A percentile compares a stretch with the other conserved stretches of the same genome.
Conservation (phyloP, 2,113 vertebrate species). For the Prietella phreatophila region DNA sequence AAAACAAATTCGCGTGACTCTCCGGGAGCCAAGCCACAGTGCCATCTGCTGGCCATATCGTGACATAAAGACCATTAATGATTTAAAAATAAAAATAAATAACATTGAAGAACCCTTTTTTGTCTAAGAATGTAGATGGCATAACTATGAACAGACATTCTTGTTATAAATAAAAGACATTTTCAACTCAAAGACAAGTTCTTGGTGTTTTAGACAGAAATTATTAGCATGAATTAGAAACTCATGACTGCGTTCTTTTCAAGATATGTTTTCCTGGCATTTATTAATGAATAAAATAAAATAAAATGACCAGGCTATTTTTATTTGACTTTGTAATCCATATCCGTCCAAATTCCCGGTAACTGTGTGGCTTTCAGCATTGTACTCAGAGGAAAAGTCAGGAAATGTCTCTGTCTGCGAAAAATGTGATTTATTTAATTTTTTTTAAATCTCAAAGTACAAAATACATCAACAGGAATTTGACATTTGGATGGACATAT, state of each 20-base stretch:
- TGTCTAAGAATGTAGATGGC: slow-evolving; percentile 1
- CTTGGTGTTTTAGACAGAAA: neutral
- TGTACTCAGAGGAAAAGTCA: neutral
- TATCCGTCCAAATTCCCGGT: neutral
- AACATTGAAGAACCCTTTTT: neutral
- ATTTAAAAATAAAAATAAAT: neutral
- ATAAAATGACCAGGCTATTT: slow-evolving; percentile 5
- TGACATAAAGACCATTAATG: neutral
- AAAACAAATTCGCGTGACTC: no score
- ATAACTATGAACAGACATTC: neutral
- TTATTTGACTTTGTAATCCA: slow-evolving; percentile 9
- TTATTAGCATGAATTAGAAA: neutral
- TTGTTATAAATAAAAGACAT: neutral
- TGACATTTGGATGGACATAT: neutral
- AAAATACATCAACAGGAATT: neutral
- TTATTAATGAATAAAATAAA: slow-evolving; percentile 21
- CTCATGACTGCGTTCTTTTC: slow-evolving; percentile 3
- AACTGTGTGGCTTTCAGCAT: neutral
- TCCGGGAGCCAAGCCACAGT: no score
- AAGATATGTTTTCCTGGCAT: slow-evolving; percentile 18
- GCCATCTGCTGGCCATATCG: no score
- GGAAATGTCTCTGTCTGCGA: neutral
- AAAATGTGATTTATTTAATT: neutral
- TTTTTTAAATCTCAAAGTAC: neutral
- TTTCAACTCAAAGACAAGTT: neutral